Base-by-base conservation (phyloP, 2,888 invertebrate species). In the Melanostoma scalare region DNA sequence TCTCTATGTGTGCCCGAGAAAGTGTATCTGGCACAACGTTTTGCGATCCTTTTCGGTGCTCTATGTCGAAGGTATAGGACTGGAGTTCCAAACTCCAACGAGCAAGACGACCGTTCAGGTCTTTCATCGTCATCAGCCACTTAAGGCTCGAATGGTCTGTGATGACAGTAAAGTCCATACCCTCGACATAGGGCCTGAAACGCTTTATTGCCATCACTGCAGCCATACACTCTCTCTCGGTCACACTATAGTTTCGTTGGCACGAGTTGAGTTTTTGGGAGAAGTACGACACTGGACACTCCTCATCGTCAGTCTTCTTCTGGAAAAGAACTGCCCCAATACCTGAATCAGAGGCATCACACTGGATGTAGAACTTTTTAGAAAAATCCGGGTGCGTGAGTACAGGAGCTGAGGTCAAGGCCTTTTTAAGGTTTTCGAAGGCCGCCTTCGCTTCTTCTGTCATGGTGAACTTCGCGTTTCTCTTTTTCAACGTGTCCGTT, bases 401-500 rank as follows among this genome's bases (percentile, higher is more conserved):
- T 2, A 61, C 6, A 4, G 48, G 61, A 6, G 61, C 46, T 0
- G 60, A n/a, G 2, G n/a, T 46, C 6, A 60, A 46, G 0, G 60
- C 44, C 6, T 8, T 4, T 42, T 60, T 60, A 10, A 60, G 44
- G 6, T n/a, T n/a, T 30, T 58, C 42, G 42, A 58, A 58, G 2
- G 58, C 31, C 9, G 2, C 31, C 1, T 4, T 10, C 6, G 46
- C 60, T 10, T 60, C 60, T 42, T 60, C 60, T 5, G 35, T 36
- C 8, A 48, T 20, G 6, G 6, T 4, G 9, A 61, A 61, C 8
- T 52, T 6, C 2, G 2, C 2, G 33, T 48, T 61, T 3, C 10
- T 48, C 20, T 61, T 61, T 20, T 48, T 48, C 20, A 48, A n/a
- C 35, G 74, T 38, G 5, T 84, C 82, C 0, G 82, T 73, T 0